Evolutionary conservation across 2,888 invertebrate species (phyloP), one percentile per base, ranked within the genome.

Genomic region (Oxystoma pomonae): DNA sequence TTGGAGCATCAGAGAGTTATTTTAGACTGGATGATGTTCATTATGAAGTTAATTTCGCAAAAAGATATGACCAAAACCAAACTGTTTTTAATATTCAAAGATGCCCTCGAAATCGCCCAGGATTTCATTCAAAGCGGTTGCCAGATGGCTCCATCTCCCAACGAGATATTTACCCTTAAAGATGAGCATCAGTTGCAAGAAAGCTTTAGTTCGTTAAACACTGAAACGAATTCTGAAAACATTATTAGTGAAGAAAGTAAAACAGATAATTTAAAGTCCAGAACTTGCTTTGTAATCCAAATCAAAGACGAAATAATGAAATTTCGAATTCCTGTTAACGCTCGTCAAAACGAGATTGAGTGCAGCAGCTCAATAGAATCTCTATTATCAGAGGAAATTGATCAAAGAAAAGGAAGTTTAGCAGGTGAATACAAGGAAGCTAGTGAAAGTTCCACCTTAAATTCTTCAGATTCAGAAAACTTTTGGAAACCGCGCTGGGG

Each of bases 41-140:
- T 78, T 16, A 74, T 81, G 61, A 73, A 79, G 68, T 63, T 80
- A 20, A 74, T 81, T 55, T 73, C 74, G 70, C 76, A 77, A 77
- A 69, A 64, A 60, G 60, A 58, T 65, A 63, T 67, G 64, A 72
- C 77, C 0, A 70, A 76, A 58, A 74, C 74, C 58, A 62, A 73
- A 58, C 70, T 79, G 22, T 76, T 79, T 57, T 64, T 71, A 62
- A 66, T 77, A 16, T 76, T 81, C 58, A 72, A 74, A 58, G 78
- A 80, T 69, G 74, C 76, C 1, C 66, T 80, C 53, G 59, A 68
- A 7, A 66, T 77, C 50, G 77, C 77, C 0, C 75, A 78, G 55
- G 74, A 76, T 57, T 66, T 73, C 51, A 69, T 80, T 12, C 73
- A 76, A 63, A 71, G 75, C 61, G 78, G 77, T 1, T 70, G 72